A percentile compares a stretch with the other conserved stretches of the same genome.
phyloP scores from a whole-genome alignment of 1,140 invertebrate genomes.

The Antheraea pernyi region DNA sequence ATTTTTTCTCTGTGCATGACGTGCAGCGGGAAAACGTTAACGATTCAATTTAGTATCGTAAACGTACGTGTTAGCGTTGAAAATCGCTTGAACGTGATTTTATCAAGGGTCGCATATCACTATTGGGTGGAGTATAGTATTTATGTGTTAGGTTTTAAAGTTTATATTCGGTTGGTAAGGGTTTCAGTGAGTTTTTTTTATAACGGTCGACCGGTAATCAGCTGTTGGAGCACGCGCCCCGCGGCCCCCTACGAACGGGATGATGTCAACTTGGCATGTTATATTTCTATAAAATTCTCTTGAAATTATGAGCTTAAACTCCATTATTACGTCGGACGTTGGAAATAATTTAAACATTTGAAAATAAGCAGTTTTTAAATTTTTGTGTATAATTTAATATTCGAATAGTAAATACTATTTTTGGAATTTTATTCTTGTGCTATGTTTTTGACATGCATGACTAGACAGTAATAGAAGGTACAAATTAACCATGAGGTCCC shows the following conservation, averaged over 20 bases:
- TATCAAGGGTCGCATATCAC: slow-evolving; percentile 50
- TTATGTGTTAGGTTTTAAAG: slow-evolving; percentile 24
- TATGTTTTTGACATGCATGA: too few relatives aligned
- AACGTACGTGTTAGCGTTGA: slow-evolving; percentile 32
- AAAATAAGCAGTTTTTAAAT: not conserved
- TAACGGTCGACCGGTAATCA: slow-evolving; percentile 70
- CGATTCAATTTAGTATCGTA: slow-evolving; percentile 43
- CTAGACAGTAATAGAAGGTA: too few relatives aligned
- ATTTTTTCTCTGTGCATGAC: slow-evolving; percentile 55
- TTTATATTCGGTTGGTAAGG: slow-evolving; percentile 29
- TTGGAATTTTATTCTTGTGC: too few relatives aligned
- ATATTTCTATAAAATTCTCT: slow-evolving; percentile 64
- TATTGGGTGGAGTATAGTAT: slow-evolving; percentile 19
- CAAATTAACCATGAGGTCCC: too few relatives aligned
- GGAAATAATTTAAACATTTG: not conserved
- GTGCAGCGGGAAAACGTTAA: slow-evolving; percentile 37
- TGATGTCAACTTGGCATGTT: slow-evolving; percentile 58
- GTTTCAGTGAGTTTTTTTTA: slow-evolving; percentile 54
- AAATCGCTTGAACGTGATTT: slow-evolving; percentile 37
- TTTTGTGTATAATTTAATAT: too few relatives aligned
- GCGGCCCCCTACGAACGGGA: slow-evolving; percentile 52
- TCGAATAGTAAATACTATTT: too few relatives aligned
- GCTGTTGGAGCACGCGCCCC: slow-evolving; percentile 72
- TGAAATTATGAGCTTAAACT: slow-evolving; percentile 35
- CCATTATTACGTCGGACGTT: slow-evolving; percentile 17